phyloP scores from a whole-genome alignment of 2,888 invertebrate species.

The Saturnia pavonia region DNA sequence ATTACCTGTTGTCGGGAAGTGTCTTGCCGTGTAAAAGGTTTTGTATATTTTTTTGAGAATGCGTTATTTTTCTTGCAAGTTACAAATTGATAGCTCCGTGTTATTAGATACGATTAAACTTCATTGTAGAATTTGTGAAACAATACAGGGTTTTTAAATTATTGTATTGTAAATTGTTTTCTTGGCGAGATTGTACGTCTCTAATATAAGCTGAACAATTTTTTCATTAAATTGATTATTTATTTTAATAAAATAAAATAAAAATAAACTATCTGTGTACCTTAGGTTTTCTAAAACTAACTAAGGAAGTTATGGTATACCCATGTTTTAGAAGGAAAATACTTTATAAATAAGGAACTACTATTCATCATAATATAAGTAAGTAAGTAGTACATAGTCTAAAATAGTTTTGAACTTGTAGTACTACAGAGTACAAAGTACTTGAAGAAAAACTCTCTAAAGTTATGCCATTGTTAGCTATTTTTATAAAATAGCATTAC shows the following conservation, averaged over 20 bases:
- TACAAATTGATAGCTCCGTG: not conserved
- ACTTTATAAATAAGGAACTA: not conserved
- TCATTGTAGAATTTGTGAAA: not conserved
- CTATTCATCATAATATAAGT: not conserved
- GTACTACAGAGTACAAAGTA: no score
- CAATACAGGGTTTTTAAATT: not conserved
- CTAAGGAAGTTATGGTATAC: not conserved
- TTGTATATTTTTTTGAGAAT: constrained; percentile 5
- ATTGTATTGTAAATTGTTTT: not conserved
- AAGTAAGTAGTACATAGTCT: not conserved
- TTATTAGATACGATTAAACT: not conserved
- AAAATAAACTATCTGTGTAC: not conserved
- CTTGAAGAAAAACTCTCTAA: constrained; percentile 15
- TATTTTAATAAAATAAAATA: no score
- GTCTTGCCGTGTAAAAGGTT: constrained; percentile 16
- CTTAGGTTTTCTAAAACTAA: not conserved
- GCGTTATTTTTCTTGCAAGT: not conserved
- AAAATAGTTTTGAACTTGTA: no score
- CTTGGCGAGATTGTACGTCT: no score
- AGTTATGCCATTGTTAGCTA: constrained; percentile 19
- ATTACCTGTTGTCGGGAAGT: constrained; percentile 59
- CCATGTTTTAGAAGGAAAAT: not conserved
- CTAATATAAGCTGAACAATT: no score
- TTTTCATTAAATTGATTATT: not conserved
- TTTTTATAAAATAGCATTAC: constrained; percentile 24